These are phyloP conservation scores for Cyanoramphus novaezelandiae DNA, from an alignment of 2,113 vertebrate genomes.

Conservation along the genomic window DNA sequence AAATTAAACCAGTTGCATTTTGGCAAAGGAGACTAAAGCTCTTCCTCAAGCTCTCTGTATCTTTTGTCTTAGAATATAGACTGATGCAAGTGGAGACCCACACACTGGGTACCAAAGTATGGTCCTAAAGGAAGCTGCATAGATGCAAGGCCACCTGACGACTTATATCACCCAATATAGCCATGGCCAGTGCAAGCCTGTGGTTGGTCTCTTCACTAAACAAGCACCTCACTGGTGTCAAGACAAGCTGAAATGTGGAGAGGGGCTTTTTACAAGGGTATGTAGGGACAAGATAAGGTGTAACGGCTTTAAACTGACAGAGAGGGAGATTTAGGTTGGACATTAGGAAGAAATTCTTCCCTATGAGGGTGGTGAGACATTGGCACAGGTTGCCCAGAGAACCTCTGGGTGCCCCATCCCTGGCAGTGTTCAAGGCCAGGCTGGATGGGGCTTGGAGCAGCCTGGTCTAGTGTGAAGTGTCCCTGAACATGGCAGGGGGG, in stretches of 20 bases:
- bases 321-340: no score
- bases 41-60: not conserved
- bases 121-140: not conserved
- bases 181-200: not conserved
- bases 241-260: not conserved
- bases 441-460: no score
- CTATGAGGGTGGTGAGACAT: no score
- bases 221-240: not conserved
- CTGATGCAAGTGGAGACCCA: not conserved
- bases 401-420: no score
- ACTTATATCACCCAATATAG: not conserved
- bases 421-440: no score
- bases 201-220: not conserved
- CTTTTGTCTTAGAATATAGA: not conserved
- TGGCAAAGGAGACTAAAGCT: not conserved
- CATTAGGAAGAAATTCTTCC: no score
- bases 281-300: no score
- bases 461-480: no score
- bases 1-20: not conserved
- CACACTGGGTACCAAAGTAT: fast-evolving
- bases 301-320: no score
- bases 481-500: no score
- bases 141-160: not conserved
- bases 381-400: no score
- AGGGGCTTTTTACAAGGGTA: no score